These are phyloP conservation scores for Brachypalpus laphriformis DNA, from an alignment of 2,888 invertebrate genomes.

Conservation along the genomic window DNA sequence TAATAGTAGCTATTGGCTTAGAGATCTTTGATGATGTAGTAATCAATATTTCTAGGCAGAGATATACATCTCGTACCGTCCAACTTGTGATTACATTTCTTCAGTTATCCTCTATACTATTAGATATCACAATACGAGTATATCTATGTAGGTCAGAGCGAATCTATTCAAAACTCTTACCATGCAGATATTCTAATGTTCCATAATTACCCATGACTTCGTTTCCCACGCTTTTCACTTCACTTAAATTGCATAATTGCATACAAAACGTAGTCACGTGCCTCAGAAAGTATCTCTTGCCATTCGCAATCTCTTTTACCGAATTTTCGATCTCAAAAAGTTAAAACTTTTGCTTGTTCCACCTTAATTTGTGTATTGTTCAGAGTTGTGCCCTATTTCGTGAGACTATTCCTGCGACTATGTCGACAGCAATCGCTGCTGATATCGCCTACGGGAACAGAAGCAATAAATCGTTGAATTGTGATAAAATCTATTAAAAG, in stretches of 20 bases:
- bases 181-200: not conserved
- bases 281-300: constrained; percentile 4
- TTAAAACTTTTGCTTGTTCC: constrained; percentile 2
- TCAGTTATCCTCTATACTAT: no score
- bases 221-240: not conserved
- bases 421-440: constrained; percentile 32
- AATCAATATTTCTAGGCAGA: not conserved
- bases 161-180: not conserved
- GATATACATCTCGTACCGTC: no score
- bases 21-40: not conserved
- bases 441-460: constrained; percentile 32
- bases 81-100: not conserved
- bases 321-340: constrained; percentile 15
- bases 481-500: constrained; percentile 51
- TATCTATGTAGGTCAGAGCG: no score
- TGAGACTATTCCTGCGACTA: not conserved
- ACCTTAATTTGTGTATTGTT: not conserved
- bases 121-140: no score
- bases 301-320: constrained; percentile 1
- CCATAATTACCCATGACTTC: no score
- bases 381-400: constrained; percentile 6
- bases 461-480: constrained; percentile 52
- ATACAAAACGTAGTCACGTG: constrained; percentile 20
- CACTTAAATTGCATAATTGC: no score
- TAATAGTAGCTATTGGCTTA: not conserved